Evolutionary conservation across 2,113 vertebrate genomes (phyloP), one percentile per base, ranked within the genome.

Genomic region (Thalassoma bifasciatum): DNA sequence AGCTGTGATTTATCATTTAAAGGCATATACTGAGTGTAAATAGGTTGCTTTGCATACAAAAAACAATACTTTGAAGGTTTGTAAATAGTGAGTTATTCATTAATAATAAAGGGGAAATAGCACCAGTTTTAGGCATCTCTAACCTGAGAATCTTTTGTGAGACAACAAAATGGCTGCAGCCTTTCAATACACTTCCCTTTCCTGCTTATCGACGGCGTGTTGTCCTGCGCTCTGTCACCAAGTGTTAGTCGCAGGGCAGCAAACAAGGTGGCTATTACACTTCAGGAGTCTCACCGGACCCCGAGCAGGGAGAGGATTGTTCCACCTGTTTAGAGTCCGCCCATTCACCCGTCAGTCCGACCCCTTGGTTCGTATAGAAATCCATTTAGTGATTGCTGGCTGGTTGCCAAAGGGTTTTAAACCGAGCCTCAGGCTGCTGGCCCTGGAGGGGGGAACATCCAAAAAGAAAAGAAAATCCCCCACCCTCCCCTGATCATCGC

Each of bases 51-150:
- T 89, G 86, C 86, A 87, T 89, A 90, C 81, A 86, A 76, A 63
- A 75, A 71, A 87, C 83, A 92, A 93, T 91, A 94, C 90, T 91
- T 89, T 84, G 74, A 89, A 91, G 91, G 88, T 87, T 80, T 83
- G 88, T 73, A 80, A 83, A 86, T 88, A 85, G 79, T 91, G 89
- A 89, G 80, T 89, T 91, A 81, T 84, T 84, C 66, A 60, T 81
- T 60, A 83, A 79, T 69, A 67, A 70, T 75, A 75, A 63, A 68
- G 49, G 89, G 47, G 19, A 76, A 76, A 86, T 94, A 95, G 94
- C 94, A 95, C 94, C 94, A 92, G 84, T 93, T 91, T 90, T 87
- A 71, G 83, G 91, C 86, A 94, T 94, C 91, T 93, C 92, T 92
- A 91, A 94, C 92, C 93, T 94, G 92, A 94, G 94, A 94, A 93